phyloP scores from a whole-genome alignment of 2,888 invertebrate genomes.

The Sympetrum striolatum region DNA sequence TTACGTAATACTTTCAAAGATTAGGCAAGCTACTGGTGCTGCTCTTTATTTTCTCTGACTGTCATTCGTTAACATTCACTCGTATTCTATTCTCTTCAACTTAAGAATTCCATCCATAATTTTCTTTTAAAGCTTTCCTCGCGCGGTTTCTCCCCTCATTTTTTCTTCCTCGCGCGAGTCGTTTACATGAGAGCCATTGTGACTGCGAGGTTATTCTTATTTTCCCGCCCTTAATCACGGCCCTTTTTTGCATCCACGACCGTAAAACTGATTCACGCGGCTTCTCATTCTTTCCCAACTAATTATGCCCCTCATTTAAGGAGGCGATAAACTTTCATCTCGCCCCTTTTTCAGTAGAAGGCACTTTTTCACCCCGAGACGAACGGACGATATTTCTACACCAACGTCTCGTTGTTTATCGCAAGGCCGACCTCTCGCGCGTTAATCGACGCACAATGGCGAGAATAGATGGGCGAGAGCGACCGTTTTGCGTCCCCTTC shows the following conservation, averaged over 20 bases:
- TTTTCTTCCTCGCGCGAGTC: neutral
- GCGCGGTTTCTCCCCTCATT: neutral
- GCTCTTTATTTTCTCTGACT: no score
- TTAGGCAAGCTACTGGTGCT: no score
- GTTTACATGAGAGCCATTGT: slow-evolving; percentile 24
- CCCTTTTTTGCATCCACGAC: neutral
- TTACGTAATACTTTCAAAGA: no score
- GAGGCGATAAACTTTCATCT: neutral
- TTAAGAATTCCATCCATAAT: neutral
- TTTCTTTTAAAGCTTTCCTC: neutral
- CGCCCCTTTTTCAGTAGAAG: neutral
- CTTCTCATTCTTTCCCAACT: neutral
- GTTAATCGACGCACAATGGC: neutral
- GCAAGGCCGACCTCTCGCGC: neutral
- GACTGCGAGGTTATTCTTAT: neutral
- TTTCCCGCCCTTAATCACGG: neutral
- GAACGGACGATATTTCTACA: neutral
- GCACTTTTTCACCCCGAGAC: neutral
- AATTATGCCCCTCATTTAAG: slow-evolving; percentile 16
- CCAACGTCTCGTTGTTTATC: neutral
- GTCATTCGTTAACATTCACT: no score
- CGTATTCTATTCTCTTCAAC: neutral
- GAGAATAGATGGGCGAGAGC: neutral
- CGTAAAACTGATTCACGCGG: neutral
- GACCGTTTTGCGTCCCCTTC: neutral